Percentiles rank a stretch among this genome's conserved stretches.
Evolutionary conservation across 2,797 vertebrate species (phyloP).

Genomic region (Peromyscus aztecus): DNA sequence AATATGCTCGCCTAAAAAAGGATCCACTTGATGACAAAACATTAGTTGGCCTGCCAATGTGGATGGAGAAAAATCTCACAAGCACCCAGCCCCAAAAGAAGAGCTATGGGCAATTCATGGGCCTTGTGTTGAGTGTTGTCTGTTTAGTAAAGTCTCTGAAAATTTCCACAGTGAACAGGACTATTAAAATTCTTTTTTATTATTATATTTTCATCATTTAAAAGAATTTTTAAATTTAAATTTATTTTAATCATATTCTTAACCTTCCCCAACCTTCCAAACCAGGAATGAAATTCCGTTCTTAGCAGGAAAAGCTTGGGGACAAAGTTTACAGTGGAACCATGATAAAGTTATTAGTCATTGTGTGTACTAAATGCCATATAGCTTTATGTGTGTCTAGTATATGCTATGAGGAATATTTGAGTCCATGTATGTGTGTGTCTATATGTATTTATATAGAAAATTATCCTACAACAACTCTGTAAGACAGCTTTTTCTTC

Average conservation of each 20-base stretch:
- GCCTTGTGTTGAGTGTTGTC: not conserved
- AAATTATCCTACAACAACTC: not conserved
- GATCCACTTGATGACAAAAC: not conserved
- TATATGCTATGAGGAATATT: not conserved
- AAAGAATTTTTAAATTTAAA: not conserved
- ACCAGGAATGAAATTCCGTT: not conserved
- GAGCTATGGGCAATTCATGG: not conserved
- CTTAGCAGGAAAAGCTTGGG: conserved; percentile 12
- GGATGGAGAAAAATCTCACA: not conserved
- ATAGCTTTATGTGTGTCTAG: not conserved
- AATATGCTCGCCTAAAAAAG: not conserved
- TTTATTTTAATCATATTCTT: not conserved
- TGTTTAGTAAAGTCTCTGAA: not conserved
- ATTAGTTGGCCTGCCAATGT: not conserved
- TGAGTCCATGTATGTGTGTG: not conserved
- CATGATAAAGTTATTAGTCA: not conserved
- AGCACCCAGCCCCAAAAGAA: not conserved
- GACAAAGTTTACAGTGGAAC: conserved; percentile 15
- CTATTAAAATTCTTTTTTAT: not conserved
- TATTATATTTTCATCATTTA: not conserved
- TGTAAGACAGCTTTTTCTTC: not conserved
- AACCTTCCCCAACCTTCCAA: not conserved
- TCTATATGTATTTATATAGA: not conserved
- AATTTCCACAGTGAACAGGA: not conserved
- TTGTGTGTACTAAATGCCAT: not conserved